Evolutionary conservation across 53 echinoderm and acorn worm species (phyloP).

Genomic region (Henricia sp.): DNA sequence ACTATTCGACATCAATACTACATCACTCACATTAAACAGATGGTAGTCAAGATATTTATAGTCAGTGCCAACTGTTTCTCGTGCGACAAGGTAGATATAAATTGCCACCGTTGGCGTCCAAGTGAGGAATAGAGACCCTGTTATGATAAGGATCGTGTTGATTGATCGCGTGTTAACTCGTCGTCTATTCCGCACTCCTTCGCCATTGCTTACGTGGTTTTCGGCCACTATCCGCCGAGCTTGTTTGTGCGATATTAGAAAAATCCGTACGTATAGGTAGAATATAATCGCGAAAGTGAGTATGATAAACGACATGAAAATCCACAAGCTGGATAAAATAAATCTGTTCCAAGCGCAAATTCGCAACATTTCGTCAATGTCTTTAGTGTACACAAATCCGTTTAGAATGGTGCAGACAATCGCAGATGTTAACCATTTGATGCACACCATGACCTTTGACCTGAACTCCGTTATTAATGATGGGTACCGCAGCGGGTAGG

Average conservation of each 20-base stretch:
- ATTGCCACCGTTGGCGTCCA: background rate
- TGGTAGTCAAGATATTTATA: background rate
- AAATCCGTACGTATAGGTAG: background rate
- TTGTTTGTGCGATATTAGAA: background rate
- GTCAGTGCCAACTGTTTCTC: background rate
- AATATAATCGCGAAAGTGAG: background rate
- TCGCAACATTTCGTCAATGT: background rate
- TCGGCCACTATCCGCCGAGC: constrained; percentile 2
- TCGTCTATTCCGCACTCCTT: background rate
- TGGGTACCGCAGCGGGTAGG: background rate
- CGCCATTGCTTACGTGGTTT: background rate
- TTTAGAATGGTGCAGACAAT: too few species aligned
- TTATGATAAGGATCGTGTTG: constrained; percentile 7
- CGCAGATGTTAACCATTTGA: too few species aligned
- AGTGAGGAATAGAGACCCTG: background rate
- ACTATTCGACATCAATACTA: background rate
- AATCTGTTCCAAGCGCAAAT: background rate
- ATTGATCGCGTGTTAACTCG: constrained; percentile 1
- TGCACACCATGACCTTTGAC: too few species aligned
- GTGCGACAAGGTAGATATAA: background rate
- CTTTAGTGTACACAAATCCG: background rate
- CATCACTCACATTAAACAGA: background rate
- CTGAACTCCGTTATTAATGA: background rate
- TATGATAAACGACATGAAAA: background rate
- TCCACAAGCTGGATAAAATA: background rate